These are phyloP conservation scores for Harpagoxenus sublaevis DNA, from an alignment of 2,888 invertebrate genomes.

Conservation along the genomic window DNA sequence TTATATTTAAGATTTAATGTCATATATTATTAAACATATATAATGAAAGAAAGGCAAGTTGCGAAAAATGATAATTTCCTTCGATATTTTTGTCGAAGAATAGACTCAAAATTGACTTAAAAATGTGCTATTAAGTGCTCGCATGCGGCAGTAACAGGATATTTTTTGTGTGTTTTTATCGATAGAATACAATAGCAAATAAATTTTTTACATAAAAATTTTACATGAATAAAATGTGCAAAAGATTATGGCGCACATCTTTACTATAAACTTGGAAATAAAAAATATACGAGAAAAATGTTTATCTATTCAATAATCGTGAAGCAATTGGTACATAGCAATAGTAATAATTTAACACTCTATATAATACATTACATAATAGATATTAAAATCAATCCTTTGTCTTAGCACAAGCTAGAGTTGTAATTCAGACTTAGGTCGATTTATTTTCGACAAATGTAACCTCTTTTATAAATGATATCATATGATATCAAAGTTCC, in stretches of 20 bases:
- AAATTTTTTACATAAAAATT: slow-evolving; percentile 63
- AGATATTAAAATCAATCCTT: slow-evolving; percentile 54
- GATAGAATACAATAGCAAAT: slow-evolving; percentile 60
- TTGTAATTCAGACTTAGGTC: slow-evolving; percentile 56
- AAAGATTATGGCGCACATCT: slow-evolving; percentile 42
- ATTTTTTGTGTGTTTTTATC: neutral
- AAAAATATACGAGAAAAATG: slow-evolving; percentile 48
- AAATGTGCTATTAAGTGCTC: neutral
- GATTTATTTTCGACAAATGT: slow-evolving; percentile 56
- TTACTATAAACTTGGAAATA: slow-evolving; percentile 60
- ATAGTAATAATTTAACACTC: slow-evolving; percentile 57
- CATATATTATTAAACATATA: neutral
- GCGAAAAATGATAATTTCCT: neutral
- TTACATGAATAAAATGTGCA: slow-evolving; percentile 49
- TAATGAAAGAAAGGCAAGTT: neutral
- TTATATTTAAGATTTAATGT: neutral
- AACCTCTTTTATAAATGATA: slow-evolving; percentile 29
- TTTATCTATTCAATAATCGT: slow-evolving; percentile 48
- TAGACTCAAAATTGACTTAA: neutral
- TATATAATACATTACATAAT: slow-evolving; percentile 62
- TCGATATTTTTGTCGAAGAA: neutral
- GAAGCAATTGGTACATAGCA: slow-evolving; percentile 59
- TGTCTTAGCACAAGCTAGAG: slow-evolving; percentile 54
- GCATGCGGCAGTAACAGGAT: neutral
- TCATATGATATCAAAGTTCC: slow-evolving; percentile 45